Base-by-base conservation (phyloP, 1,140 invertebrate genomes). In the Drosophila pectinifera region DNA sequence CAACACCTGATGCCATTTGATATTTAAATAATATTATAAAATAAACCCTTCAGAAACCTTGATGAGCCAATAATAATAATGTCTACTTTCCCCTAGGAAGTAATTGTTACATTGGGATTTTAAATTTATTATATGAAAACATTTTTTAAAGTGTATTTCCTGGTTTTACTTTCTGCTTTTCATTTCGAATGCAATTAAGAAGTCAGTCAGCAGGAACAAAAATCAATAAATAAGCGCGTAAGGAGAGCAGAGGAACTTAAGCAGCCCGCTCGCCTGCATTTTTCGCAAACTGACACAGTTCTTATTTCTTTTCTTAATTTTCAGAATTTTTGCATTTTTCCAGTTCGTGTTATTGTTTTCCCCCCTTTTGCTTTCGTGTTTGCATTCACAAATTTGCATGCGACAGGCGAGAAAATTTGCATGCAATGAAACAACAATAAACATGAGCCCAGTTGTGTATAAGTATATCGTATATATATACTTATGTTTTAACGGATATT, bases 351-450 rank as follows among this genome's bases (percentile, higher is more conserved):
- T 63, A 31, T 67, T 64, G 63, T 64, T 65, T 67, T 49, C 14
- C 36, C 10, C 20, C 39, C 51, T 48, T 57, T 69, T 70, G 39
- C 64, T 39, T 57, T 70, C 64, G 67, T 46, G 67, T 38, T 69
- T 69, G 41, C 31, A 54, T 69, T 24, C 31, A 11, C 42, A 48
- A 38, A 41, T 69, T 57, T 70, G 67, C 67, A 70, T 70, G 64
- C 49, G 49, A 56, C 64, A 48, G 65, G 26, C 67, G 42, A 57
- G 49, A 20, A 57, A 69, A 70, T 70, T 57, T 69, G 67, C 67
- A 70, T 70, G 67, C 64, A 24, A 39, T 48, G 20, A 48, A 70
- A 70, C 67, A 57, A 70, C 67, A 70, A 70, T 70, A 70, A 70
- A 70, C 67, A 70, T 46, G 67, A 16, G 18, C 16, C 20, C 13